These are phyloP conservation scores for Agrotis ipsilon DNA, from an alignment of 2,888 invertebrate species.

Conservation along the genomic window DNA sequence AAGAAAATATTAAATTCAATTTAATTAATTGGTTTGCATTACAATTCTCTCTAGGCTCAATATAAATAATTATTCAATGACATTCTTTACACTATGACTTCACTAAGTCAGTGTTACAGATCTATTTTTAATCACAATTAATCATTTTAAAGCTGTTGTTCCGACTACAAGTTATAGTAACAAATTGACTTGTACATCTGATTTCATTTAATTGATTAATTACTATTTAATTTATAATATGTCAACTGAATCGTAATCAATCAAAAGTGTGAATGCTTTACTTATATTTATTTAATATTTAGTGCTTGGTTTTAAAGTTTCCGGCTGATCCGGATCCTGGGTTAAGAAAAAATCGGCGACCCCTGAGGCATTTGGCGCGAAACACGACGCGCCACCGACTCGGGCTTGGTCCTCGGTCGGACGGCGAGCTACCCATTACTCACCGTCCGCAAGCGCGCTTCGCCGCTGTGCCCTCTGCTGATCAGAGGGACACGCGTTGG, in stretches of 20 bases:
- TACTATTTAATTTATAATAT: constrained; percentile 48
- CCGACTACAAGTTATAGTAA: constrained; percentile 25
- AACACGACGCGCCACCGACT: too few species aligned
- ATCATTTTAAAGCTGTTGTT: constrained; percentile 43
- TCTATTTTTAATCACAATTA: constrained; percentile 47
- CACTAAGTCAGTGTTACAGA: constrained; percentile 4
- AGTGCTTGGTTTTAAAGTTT: constrained; percentile 36
- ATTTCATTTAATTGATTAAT: constrained; percentile 60
- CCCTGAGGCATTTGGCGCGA: too few species aligned
- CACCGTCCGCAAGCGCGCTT: too few species aligned
- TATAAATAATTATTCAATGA: constrained; percentile 5
- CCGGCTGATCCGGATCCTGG: too few species aligned
- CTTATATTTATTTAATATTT: constrained; percentile 33
- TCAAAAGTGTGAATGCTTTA: constrained; percentile 37
- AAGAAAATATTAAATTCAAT: too few species aligned
- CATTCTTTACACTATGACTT: neutral
- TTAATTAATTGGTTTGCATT: too few species aligned
- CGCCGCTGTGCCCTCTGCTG: too few species aligned
- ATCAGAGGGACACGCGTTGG: too few species aligned
- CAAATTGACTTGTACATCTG: constrained; percentile 58
- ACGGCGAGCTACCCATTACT: too few species aligned
- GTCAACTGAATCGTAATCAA: constrained; percentile 49
- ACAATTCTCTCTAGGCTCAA: too few species aligned
- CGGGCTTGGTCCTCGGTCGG: too few species aligned
- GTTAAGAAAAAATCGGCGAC: too few species aligned